Base-by-base conservation (phyloP, 2,888 invertebrate genomes). In the Trachelus iudaicus region DNA sequence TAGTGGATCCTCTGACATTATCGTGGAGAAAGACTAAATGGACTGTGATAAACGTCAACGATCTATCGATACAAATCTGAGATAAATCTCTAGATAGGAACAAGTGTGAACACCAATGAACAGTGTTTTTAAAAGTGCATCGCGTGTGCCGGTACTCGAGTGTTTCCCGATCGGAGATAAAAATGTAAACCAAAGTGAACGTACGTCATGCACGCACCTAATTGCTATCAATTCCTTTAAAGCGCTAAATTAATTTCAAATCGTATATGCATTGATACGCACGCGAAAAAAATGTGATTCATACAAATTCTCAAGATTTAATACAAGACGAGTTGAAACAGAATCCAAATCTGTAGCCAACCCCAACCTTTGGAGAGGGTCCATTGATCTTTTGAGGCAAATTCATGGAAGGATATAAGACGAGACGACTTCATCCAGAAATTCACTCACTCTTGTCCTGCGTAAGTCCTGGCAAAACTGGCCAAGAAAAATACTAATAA, bases 161-260 rank as follows among this genome's bases (percentile, higher is more conserved):
- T 71, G 71, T 31, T 34, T 71, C 33, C 33, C 71, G 71, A 71
- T 71, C 33, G 15, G 71, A 71, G 71, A 71, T 71, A 71, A 71
- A 71, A 71, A 71, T 71, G 71, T 71, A 71, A 71, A 71, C 71
- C 33, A 71, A 71, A 71, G 71, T 71, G 71, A 71, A 71, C 13
- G 31, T 56, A 71, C 23, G 11, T 15, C 71, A 23, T 34, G 71
- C 71, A 34, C 71, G 71, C 23, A 56, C 9, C 56, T 30, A 71
- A 71, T 33, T 30, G 71, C 31, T 12, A 56, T 56, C 23, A 1
- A 56, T 56, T 56, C 9, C 56, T 9, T 6, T 56, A 56, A 56
- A 56, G 56, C 56, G 23, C 56, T 9, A 56, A 23, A 56, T 56
- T 56, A 23, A 56, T 56, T 56, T 0, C 9, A 23, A 23, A 9